phyloP scores from a whole-genome alignment of 2,888 invertebrate genomes.

The Sphaerophoria rueppellii region DNA sequence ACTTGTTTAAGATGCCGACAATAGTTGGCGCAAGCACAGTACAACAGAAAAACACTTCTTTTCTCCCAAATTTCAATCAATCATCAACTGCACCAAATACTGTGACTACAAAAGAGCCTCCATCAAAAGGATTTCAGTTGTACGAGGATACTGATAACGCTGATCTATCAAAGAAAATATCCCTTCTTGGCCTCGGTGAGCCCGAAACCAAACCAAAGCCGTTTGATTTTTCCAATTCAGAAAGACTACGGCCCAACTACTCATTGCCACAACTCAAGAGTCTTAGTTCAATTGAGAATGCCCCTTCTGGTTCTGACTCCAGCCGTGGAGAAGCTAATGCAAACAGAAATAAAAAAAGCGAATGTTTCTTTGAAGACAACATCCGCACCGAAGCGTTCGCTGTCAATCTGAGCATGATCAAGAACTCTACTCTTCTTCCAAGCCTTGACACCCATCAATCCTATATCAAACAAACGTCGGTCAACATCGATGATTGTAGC shows the following conservation, averaged over 20 bases:
- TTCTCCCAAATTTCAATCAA: not conserved
- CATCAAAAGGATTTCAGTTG: slow-evolving; percentile 7
- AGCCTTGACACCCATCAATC: slow-evolving; percentile 55
- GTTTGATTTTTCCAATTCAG: not conserved
- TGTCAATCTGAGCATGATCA: slow-evolving; percentile 78
- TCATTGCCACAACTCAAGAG: slow-evolving; percentile 12
- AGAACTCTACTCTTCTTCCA: slow-evolving; percentile 79
- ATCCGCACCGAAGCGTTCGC: slow-evolving; percentile 80
- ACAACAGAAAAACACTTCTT: not conserved
- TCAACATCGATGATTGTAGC: not conserved
- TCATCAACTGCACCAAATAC: not conserved
- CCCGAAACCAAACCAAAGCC: not conserved
- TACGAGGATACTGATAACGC: not conserved
- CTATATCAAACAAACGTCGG: slow-evolving; percentile 73
- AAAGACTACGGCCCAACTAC: not conserved
- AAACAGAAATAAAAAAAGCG: slow-evolving; percentile 2
- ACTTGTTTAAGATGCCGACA: not conserved
- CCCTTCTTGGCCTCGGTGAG: not conserved
- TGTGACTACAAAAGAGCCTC: slow-evolving; percentile 1
- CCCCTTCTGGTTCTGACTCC: no score
- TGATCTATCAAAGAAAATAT: slow-evolving; percentile 3
- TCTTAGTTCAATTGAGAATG: slow-evolving; percentile 1
- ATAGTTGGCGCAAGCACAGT: not conserved
- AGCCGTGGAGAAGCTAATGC: no score
- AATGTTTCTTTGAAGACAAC: slow-evolving; percentile 77